phyloP scores from a whole-genome alignment of 2,888 invertebrate genomes.

The Dynastes hyllus region DNA sequence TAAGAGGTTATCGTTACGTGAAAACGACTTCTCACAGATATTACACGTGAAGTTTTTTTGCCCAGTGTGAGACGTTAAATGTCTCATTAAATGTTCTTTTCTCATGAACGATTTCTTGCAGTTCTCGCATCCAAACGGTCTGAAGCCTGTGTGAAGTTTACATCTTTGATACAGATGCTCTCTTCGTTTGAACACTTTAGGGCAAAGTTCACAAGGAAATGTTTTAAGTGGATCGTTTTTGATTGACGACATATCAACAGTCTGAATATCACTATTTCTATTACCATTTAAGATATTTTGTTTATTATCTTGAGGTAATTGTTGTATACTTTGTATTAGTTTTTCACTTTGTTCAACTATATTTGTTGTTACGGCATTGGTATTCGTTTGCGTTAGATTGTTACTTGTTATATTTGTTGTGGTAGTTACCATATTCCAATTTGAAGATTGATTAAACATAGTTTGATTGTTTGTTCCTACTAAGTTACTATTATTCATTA shows the following conservation, averaged over 20 bases:
- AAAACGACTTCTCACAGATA: constrained; percentile 73
- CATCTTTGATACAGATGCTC: constrained; percentile 81
- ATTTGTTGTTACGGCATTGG: constrained; percentile 17
- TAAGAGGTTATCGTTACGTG: constrained; percentile 75
- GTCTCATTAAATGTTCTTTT: constrained; percentile 80
- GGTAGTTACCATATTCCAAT: constrained; percentile 40
- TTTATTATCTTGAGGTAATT: constrained; percentile 39
- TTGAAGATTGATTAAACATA: constrained; percentile 41
- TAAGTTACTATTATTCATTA: constrained; percentile 28
- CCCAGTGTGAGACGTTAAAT: constrained; percentile 80
- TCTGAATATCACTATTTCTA: constrained; percentile 35
- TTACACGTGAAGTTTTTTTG: constrained; percentile 78
- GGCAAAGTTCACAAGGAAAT: constrained; percentile 67
- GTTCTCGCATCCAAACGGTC: constrained; percentile 79
- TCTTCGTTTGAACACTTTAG: constrained; percentile 79
- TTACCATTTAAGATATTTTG: constrained; percentile 38
- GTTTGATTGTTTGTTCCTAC: constrained; percentile 17
- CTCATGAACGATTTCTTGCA: constrained; percentile 81
- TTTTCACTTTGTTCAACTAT: constrained; percentile 38
- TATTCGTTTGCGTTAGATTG: constrained; percentile 23
- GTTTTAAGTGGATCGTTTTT: constrained; percentile 32
- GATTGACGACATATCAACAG: constrained; percentile 34
- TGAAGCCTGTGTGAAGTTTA: constrained; percentile 78
- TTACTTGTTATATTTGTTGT: constrained; percentile 24
- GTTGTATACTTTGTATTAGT: constrained; percentile 39